Conservation (phyloP, 2,797 vertebrate genomes). For the Nasua narica region DNA sequence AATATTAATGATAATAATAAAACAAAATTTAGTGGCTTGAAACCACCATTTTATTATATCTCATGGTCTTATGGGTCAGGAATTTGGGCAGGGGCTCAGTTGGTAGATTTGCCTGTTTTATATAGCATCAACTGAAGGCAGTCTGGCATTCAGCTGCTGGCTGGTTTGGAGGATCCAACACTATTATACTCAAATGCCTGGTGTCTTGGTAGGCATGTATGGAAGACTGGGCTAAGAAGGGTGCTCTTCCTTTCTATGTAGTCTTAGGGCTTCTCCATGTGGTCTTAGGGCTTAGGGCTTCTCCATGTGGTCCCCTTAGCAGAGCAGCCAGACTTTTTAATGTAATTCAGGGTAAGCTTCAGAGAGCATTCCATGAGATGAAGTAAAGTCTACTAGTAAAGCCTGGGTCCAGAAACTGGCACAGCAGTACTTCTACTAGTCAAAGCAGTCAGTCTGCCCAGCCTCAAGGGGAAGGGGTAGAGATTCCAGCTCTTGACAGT, state of each 20-base stretch:
- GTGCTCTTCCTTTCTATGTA: background rate
- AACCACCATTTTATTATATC: background rate
- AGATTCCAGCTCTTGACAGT: background rate
- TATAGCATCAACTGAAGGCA: background rate
- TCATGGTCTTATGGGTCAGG: background rate
- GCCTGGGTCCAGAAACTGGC: background rate
- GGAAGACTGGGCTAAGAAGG: background rate
- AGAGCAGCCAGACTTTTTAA: background rate
- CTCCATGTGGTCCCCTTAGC: background rate
- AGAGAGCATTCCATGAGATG: background rate
- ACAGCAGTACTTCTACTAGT: background rate
- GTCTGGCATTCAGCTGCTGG: background rate
- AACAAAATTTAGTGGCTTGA: conserved; percentile 6
- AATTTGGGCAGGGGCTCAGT: background rate
- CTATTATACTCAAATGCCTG: background rate
- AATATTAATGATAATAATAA: conserved; percentile 2
- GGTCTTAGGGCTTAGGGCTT: background rate
- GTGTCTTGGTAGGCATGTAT: background rate
- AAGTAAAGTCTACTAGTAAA: background rate
- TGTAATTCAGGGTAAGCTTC: background rate
- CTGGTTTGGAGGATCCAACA: conserved; percentile 22
- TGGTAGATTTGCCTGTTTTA: background rate
- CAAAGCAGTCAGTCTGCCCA: background rate
- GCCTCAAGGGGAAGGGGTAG: background rate
- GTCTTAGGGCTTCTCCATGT: background rate